These are phyloP conservation scores for Drosophila truncata DNA, from an alignment of 1,140 invertebrate species.

Conservation along the genomic window DNA sequence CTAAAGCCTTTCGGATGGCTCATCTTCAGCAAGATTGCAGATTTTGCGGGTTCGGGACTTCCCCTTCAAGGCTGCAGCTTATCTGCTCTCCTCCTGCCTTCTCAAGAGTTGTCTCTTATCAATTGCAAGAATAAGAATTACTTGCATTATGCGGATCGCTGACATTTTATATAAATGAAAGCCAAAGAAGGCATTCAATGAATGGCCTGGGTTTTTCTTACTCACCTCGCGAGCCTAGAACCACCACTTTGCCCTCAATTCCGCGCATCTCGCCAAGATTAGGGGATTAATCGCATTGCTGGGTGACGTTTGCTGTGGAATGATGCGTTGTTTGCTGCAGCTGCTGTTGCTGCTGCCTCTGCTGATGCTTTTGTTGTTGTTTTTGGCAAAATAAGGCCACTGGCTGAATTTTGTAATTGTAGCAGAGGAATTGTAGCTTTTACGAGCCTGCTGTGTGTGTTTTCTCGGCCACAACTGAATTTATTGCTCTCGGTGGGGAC, in stretches of 20 bases:
- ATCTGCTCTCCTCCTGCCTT: conserved; percentile 22
- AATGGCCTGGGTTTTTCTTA: conserved; percentile 27
- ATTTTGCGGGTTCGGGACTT: neutral
- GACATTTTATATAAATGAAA: conserved; percentile 30
- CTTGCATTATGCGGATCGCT: conserved; percentile 32
- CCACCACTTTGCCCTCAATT: conserved; percentile 93
- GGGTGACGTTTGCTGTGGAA: conserved; percentile 6
- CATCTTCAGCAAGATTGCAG: conserved; percentile 1
- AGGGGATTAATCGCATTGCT: conserved; percentile 58
- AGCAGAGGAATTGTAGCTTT: too few relatives aligned
- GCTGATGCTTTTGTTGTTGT: conserved; percentile 10
- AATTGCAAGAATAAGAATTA: conserved; percentile 29
- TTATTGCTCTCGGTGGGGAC: conserved; percentile 29
- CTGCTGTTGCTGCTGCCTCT: neutral
- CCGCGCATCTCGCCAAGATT: conserved; percentile 87
- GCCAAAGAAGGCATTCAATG: conserved; percentile 40
- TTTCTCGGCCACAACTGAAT: conserved; percentile 9
- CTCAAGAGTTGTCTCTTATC: conserved; percentile 30
- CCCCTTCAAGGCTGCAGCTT: conserved; percentile 40
- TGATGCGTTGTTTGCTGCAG: conserved; percentile 20
- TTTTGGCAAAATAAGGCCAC: conserved; percentile 22
- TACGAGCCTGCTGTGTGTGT: neutral
- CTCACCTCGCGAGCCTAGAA: conserved; percentile 92
- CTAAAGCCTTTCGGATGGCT: conserved; percentile 10
- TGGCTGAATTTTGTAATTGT: conserved; percentile 12